Percentiles rank a stretch among this genome's conserved stretches.
Evolutionary conservation across 2,113 vertebrate genomes (phyloP).

Genomic region (Sardina pilchardus): DNA sequence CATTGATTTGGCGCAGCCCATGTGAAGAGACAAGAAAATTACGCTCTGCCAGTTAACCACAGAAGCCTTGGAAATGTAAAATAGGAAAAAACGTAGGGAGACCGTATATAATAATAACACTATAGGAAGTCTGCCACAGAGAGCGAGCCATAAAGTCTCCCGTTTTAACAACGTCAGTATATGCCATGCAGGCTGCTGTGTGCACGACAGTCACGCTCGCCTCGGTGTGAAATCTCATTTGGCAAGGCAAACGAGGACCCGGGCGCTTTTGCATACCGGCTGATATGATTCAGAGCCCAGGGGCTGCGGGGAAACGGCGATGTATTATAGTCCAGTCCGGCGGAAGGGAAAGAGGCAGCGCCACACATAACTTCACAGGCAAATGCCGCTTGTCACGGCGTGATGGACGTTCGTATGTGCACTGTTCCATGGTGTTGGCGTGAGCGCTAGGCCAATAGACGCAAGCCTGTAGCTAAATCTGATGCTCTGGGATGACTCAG

Average conservation of each 20-base stretch:
- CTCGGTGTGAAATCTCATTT: constrained; percentile 33
- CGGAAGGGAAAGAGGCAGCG: background rate
- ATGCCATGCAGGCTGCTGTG: too few relatives aligned
- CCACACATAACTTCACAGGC: background rate
- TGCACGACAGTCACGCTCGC: background rate
- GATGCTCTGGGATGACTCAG: background rate
- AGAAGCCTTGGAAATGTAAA: background rate
- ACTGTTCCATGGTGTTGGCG: background rate
- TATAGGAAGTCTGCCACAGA: background rate
- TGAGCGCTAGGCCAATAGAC: background rate
- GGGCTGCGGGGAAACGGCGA: background rate
- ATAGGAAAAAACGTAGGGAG: background rate
- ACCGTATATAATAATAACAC: background rate
- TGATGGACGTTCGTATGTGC: background rate
- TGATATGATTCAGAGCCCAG: constrained; percentile 23
- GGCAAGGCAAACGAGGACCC: background rate
- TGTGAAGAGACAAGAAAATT: background rate
- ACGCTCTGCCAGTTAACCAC: background rate
- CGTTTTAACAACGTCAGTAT: background rate
- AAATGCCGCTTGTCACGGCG: background rate
- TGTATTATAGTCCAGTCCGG: background rate
- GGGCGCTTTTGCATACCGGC: constrained; percentile 18
- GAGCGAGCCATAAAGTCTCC: background rate
- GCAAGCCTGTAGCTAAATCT: background rate
- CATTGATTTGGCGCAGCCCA: background rate